Evolutionary conservation across 2,797 vertebrate genomes (phyloP).

Genomic region (Gallinago nigripennis): DNA sequence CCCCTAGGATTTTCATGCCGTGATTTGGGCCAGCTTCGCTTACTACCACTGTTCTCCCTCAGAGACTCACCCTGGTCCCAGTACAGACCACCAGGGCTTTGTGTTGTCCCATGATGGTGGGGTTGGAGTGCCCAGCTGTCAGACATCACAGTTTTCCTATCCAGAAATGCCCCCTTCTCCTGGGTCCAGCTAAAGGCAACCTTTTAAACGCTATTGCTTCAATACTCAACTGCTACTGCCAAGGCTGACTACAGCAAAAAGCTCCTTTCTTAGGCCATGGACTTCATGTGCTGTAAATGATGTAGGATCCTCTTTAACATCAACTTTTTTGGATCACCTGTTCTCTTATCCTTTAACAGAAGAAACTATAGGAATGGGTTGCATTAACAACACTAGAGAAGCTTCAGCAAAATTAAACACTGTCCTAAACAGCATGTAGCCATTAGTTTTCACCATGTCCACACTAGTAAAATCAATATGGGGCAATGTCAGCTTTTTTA

Average conservation of each 20-base stretch:
- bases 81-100: neutral
- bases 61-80: neutral
- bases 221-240: neutral
- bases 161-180: neutral
- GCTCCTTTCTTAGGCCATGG: neutral
- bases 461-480: neutral
- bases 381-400: neutral
- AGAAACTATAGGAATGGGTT: neutral
- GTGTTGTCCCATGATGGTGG: neutral
- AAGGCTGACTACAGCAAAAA: neutral
- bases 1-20: neutral
- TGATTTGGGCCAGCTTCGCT: neutral
- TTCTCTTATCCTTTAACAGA: neutral
- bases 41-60: fast-evolving
- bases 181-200: neutral
- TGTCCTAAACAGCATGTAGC: neutral
- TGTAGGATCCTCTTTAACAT: neutral
- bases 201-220: neutral
- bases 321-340: neutral
- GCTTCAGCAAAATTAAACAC: neutral
- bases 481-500: neutral
- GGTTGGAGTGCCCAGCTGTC: neutral
- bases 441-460: neutral
- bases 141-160: neutral
- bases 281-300: neutral